Evolutionary conservation across 2,888 invertebrate species (phyloP), one percentile per base, ranked within the genome.

Genomic region (Diarsia dahlii): DNA sequence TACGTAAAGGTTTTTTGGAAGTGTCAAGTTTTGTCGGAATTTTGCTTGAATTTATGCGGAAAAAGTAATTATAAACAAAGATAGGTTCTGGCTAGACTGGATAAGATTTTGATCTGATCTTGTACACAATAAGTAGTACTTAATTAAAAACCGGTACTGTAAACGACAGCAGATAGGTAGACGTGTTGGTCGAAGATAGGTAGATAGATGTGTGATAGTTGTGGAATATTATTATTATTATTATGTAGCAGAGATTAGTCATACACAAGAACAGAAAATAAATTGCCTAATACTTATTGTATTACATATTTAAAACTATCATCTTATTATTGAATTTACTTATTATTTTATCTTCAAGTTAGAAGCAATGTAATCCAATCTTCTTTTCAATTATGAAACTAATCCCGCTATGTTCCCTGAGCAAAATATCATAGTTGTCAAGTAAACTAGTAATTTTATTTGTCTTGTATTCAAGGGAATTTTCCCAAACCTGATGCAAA

Each of bases 401-500:
- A 78, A 58, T 45, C 65, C 54, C 34, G 46, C 48, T 34, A 50
- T n/a, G 48, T 65, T 48, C 60, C 28, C 12, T 56, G 13, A 70
- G 23, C 34, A 54, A 65, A 83, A 78, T 65, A 66, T 68, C 0
- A 46, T 82, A 39, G 4, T 78, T 56, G 20, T 76, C 23, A 18
- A 56, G 50, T 34, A 5, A 81, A 50, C 54, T 23, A 46, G n/a
- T 54, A 23, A 69, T 15, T 23, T 69, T 45, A 50, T 78, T 23
- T 23, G 45, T 34, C 13, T 58, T 18, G 48, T 45, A 23, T 39
- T 65, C 71, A 65, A 60, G 13, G 54, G 45, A 23, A 83, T 78
- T 83, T 83, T 58, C 71, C 54, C 3, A 45, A 54, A 81, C 52
- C 13, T 39, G 39, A 54, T 54, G 28, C 46, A 68, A 77, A 60